Base-by-base conservation (phyloP, 2,888 invertebrate species). In the Eumacrocentrus americanus region DNA sequence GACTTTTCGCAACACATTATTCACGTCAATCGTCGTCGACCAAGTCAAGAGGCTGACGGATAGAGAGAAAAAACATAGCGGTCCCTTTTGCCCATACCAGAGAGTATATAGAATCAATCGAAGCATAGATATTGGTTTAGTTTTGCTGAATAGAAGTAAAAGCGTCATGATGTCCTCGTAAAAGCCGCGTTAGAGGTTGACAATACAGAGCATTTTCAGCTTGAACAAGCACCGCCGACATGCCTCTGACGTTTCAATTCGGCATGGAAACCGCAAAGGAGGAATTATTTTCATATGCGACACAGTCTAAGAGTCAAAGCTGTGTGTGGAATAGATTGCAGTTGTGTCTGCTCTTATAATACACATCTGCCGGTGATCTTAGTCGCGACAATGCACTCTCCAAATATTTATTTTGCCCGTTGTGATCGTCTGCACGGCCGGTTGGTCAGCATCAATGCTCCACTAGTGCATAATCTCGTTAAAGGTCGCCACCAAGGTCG, bases 371-470 rank as follows among this genome's bases (percentile, higher is more conserved):
- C 47, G 37, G 38, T 56, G 56, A 54, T 42, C 47, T 23, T 63
- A 59, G 46, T 42, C 59, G 58, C 67, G 63, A 75, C 76, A 77
- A 76, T 71, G 68, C 70, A 29, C 63, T 75, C 70, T 78, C 77
- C 72, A 77, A 78, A 78, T 78, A 78, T 78, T 78, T 78, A 78
- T 78, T 75, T 71, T 60, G 38, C 65, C 58, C 63, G 67, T 69
- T 68, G 73, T 74, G 60, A 67, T 62, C 63, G 58, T 6, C 50
- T 38, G 53, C 65, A 62, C 70, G 66, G 66, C 44, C 65, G 62
- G 67, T 58, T 68, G 71, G 72, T 65, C 72, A 72, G 62, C 57
- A 29, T 72, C 70, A 76, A 77, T 71, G 65, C 48, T 52, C 55
- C 35, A 22, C 23, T 37, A 60, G 46, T 22, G 18, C 16, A 23